These are phyloP conservation scores for Entelurus aequoreus DNA, from an alignment of 2,113 vertebrate genomes.

Conservation along the genomic window DNA sequence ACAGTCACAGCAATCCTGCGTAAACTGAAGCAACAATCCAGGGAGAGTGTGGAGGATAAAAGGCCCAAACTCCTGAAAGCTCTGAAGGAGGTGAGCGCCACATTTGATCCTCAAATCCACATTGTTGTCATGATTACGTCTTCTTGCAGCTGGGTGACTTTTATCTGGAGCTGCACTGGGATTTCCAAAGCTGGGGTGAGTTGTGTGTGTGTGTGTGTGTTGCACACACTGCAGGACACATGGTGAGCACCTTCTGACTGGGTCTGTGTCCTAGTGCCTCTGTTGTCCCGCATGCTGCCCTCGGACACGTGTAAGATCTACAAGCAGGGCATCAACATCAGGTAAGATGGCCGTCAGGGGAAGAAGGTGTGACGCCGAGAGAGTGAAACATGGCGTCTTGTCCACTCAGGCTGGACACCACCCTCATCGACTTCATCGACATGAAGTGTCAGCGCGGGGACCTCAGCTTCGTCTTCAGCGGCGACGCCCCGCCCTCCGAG, in stretches of 20 bases:
- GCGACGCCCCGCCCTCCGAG: slow-evolving; percentile 87
- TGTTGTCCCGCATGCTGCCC: slow-evolving; percentile 94
- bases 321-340: slow-evolving; percentile 97
- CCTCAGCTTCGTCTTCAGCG: slow-evolving; percentile 97
- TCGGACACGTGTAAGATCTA: slow-evolving; percentile 98
- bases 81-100: slow-evolving; percentile 82
- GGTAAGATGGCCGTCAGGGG: slow-evolving; percentile 60
- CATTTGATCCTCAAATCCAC: not conserved
- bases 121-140: not conserved
- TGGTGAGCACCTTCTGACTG: slow-evolving; percentile 11
- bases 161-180: slow-evolving; percentile 97
- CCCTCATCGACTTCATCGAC: slow-evolving; percentile 98
- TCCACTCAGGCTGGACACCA: slow-evolving; percentile 89
- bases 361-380: not conserved
- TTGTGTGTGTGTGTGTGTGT: not conserved
- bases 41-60: slow-evolving; percentile 96
- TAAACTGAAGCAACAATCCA: slow-evolving; percentile 95
- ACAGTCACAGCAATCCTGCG: slow-evolving; percentile 91
- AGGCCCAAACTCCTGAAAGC: slow-evolving; percentile 91
- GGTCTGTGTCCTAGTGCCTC: slow-evolving; percentile 78
- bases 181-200: slow-evolving; percentile 99
- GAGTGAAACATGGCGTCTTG: slow-evolving; percentile 1
- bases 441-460: slow-evolving; percentile 99
- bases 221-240: not conserved
- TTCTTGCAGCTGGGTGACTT: slow-evolving; percentile 89